Conservation (phyloP, 1,140 invertebrate genomes). For the Scaptomyza pallida region DNA sequence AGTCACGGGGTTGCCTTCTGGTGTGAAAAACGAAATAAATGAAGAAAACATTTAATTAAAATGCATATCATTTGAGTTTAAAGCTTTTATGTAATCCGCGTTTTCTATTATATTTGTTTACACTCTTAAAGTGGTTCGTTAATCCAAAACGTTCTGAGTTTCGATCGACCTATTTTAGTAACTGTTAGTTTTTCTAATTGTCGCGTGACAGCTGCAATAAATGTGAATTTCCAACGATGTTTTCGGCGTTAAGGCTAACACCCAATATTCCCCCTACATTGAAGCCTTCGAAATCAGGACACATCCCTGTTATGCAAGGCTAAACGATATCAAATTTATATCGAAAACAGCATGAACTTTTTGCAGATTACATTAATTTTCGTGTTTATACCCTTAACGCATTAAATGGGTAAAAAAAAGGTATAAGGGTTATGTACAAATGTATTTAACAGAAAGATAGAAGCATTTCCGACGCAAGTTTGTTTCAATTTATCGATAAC, state of each 20-base stretch:
- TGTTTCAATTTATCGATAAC: too few relatives aligned
- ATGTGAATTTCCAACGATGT: not conserved
- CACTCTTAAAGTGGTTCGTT: too few relatives aligned
- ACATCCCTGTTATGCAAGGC: not conserved
- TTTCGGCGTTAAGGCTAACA: not conserved
- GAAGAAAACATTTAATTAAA: not conserved
- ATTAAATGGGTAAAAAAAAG: too few relatives aligned
- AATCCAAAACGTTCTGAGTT: not conserved
- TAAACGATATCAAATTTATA: not conserved
- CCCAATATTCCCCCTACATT: not conserved
- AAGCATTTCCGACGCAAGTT: too few relatives aligned
- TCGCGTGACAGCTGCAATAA: not conserved
- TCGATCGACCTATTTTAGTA: not conserved
- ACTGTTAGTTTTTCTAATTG: not conserved
- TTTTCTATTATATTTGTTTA: not conserved
- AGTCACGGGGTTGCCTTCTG: constrained; percentile 86
- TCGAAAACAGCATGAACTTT: not conserved
- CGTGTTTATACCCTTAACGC: too few relatives aligned
- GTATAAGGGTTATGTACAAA: too few relatives aligned
- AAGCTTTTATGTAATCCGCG: too few relatives aligned
- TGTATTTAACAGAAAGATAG: too few relatives aligned
- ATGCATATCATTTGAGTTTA: too few relatives aligned
- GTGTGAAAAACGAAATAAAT: not conserved
- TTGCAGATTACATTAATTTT: too few relatives aligned
- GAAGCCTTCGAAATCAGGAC: too few relatives aligned